phyloP scores from a whole-genome alignment of 2,113 vertebrate genomes.

The Cebus imitator region DNA sequence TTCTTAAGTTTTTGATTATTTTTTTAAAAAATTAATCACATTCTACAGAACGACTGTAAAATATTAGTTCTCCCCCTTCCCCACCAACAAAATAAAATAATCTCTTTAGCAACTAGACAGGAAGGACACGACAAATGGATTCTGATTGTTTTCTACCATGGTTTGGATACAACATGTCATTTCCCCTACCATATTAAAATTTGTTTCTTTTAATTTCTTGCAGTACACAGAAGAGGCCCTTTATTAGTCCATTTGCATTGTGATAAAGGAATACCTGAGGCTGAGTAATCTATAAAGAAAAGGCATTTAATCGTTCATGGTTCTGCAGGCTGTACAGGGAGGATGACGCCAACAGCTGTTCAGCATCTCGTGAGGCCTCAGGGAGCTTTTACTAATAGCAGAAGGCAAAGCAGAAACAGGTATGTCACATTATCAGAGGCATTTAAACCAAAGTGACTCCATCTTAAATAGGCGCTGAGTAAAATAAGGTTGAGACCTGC shows the following conservation, averaged over 20 bases:
- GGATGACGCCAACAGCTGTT: too few relatives aligned
- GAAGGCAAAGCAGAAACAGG: too few relatives aligned
- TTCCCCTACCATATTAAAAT: not conserved
- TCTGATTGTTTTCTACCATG: not conserved
- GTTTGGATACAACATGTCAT: not conserved
- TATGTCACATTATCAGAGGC: too few relatives aligned
- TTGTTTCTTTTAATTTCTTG: not conserved
- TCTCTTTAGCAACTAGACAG: not conserved
- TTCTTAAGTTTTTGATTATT: not conserved
- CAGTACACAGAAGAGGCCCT: not conserved
- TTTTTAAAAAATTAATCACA: not conserved
- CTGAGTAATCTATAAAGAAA: too few relatives aligned
- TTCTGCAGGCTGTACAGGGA: too few relatives aligned
- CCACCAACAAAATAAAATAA: not conserved
- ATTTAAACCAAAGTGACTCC: too few relatives aligned
- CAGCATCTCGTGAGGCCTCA: too few relatives aligned
- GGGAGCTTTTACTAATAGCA: too few relatives aligned
- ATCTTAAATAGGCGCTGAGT: too few relatives aligned
- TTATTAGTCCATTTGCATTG: not conserved
- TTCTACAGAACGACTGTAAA: not conserved
- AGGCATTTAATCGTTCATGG: too few relatives aligned
- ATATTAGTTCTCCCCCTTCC: not conserved
- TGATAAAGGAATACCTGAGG: too few relatives aligned
- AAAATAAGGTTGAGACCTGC: too few relatives aligned
- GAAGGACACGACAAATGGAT: not conserved